These are phyloP conservation scores for Drosophila prosaltans DNA, from an alignment of 1,140 invertebrate genomes.

Conservation along the genomic window DNA sequence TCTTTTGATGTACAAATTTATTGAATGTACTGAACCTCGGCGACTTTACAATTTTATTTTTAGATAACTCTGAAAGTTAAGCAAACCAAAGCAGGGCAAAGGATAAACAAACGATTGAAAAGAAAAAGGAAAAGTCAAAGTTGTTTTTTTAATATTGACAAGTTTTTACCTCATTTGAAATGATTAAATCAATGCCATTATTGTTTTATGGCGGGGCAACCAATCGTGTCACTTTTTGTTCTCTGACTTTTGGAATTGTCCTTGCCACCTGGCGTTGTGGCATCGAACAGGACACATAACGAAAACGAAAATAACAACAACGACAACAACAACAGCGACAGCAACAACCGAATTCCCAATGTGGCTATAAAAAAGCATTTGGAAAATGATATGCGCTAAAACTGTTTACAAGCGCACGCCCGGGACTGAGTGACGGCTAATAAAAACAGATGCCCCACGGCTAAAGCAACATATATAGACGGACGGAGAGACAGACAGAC, in stretches of 20 bases:
- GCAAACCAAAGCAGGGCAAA: neutral
- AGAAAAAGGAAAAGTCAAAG: neutral
- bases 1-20: neutral
- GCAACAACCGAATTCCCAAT: constrained; percentile 21
- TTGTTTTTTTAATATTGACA: neutral
- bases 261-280: constrained; percentile 5
- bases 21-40: constrained; percentile 9
- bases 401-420: constrained; percentile 66
- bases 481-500: neutral
- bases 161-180: constrained; percentile 10
- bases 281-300: neutral
- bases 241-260: neutral
- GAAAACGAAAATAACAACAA: neutral
- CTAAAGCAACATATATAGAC: constrained; percentile 20
- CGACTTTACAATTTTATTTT: neutral
- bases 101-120: neutral
- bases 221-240: constrained; percentile 1
- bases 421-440: constrained; percentile 40
- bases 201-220: neutral
- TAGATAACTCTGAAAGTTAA: neutral
- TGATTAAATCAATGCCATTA: constrained; percentile 13
- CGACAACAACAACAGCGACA: neutral
- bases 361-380: constrained; percentile 65
- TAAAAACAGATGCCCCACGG: constrained; percentile 40
- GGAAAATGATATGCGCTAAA: constrained; percentile 65